Evolutionary conservation across 2,888 invertebrate species (phyloP).

Genomic region (Gastrophysa polygoni): DNA sequence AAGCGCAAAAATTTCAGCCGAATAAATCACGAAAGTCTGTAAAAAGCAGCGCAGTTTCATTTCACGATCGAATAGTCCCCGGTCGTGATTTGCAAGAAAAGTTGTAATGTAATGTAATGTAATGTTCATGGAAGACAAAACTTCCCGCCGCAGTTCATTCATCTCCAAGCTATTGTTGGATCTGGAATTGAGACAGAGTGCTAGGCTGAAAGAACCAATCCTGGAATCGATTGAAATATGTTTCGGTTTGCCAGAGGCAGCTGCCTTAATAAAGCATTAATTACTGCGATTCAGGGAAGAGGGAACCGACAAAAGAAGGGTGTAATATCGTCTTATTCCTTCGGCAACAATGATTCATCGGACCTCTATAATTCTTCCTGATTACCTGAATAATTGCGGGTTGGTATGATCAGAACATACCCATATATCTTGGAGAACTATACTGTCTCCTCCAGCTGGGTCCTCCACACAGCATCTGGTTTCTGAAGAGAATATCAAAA

Average conservation of each 20-base stretch:
- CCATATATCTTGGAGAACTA: neutral
- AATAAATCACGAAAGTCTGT: neutral
- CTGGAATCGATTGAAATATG: slow-evolving; percentile 42
- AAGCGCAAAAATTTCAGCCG: neutral
- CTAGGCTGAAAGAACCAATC: slow-evolving; percentile 30
- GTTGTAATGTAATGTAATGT: slow-evolving; percentile 12
- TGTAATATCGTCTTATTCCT: slow-evolving; percentile 9
- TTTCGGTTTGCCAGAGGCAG: slow-evolving; percentile 33
- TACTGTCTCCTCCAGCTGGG: too few species aligned
- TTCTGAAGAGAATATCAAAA: too few species aligned
- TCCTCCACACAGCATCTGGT: too few species aligned
- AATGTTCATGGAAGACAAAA: slow-evolving; percentile 4
- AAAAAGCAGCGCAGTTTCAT: slow-evolving; percentile 14
- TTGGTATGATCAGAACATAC: neutral
- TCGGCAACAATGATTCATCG: slow-evolving; percentile 13
- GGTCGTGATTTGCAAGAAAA: slow-evolving; percentile 23
- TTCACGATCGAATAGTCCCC: slow-evolving; percentile 15
- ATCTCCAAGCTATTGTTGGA: slow-evolving; percentile 10
- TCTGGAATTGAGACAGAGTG: slow-evolving; percentile 18
- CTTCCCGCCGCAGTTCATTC: neutral
- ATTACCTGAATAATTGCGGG: slow-evolving; percentile 12
- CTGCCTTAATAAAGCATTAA: slow-evolving; percentile 16
- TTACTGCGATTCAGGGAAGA: slow-evolving; percentile 11
- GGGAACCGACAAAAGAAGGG: slow-evolving; percentile 10
- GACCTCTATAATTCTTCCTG: slow-evolving; percentile 10